Conservation (phyloP, 2,113 vertebrate genomes). For the Glaucomys volans region DNA sequence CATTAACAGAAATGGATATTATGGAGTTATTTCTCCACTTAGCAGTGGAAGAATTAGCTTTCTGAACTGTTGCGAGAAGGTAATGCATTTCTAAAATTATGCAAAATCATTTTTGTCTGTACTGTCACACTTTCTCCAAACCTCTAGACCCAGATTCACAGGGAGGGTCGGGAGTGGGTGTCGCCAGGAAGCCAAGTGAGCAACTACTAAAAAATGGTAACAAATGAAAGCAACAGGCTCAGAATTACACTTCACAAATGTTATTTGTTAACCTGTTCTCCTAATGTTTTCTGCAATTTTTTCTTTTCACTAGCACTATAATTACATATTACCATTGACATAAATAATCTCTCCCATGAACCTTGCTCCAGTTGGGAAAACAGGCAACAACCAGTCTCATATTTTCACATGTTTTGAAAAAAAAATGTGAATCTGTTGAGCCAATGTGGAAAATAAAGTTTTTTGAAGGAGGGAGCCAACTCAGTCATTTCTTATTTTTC, state of each 20-base stretch:
- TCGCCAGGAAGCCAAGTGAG: background rate
- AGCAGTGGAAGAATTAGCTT: conserved; percentile 1
- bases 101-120: background rate
- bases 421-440: background rate
- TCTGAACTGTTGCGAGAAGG: conserved; percentile 26
- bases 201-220: background rate
- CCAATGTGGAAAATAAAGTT: background rate
- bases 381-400: background rate
- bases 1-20: background rate
- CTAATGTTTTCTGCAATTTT: background rate
- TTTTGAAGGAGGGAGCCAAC: background rate
- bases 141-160: background rate
- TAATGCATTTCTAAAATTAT: background rate
- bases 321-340: background rate
- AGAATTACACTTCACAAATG: background rate
- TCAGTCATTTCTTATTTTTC: background rate
- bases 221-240: background rate
- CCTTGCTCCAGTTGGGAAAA: background rate
- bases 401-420: background rate
- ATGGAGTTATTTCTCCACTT: background rate
- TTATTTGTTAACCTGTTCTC: background rate
- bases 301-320: background rate
- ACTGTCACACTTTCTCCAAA: background rate
- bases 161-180: too few relatives aligned
- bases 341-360: background rate